Percentiles rank a stretch among this genome's conserved stretches.
Conservation (phyloP, 2,888 invertebrate genomes). For the Athripsodes cinereus region DNA sequence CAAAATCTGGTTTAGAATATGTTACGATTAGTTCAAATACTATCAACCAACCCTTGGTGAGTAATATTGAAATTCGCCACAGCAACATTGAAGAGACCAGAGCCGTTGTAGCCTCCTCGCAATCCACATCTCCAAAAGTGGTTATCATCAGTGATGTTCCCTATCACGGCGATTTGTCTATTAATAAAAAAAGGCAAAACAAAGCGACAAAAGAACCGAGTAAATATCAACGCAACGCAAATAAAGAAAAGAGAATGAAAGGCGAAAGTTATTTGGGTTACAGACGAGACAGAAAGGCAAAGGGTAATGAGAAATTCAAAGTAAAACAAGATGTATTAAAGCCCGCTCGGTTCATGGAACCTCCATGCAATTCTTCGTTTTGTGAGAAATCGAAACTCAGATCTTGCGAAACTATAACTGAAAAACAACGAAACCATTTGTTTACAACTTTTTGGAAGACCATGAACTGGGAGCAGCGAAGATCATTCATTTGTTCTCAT, state of each 20-base stretch:
- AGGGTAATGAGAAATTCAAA: not conserved
- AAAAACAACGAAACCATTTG: not conserved
- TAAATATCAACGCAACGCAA: not conserved
- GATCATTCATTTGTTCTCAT: conserved; percentile 1
- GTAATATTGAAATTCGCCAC: not conserved
- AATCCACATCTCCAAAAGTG: not conserved
- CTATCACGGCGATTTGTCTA: not conserved
- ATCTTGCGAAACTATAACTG: not conserved
- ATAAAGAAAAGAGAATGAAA: conserved; percentile 1
- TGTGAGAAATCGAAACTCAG: conserved; percentile 5
- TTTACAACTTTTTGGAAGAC: not conserved
- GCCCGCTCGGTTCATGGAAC: not conserved
- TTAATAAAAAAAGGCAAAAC: conserved; percentile 1
- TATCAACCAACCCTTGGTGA: not conserved
- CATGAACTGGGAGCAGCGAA: conserved; percentile 6
- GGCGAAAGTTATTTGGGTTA: conserved; percentile 5
- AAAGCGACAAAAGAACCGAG: conserved; percentile 1
- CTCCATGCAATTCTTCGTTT: conserved; percentile 3
- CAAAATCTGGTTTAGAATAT: not conserved
- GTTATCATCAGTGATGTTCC: conserved; percentile 4
- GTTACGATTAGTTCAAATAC: not conserved
- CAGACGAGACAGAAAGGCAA: conserved; percentile 1
- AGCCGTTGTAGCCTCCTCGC: not conserved
- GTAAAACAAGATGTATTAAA: conserved; percentile 3
- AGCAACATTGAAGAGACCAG: not conserved